Conservation (phyloP, 1,140 invertebrate genomes). For the Antheraea pernyi region DNA sequence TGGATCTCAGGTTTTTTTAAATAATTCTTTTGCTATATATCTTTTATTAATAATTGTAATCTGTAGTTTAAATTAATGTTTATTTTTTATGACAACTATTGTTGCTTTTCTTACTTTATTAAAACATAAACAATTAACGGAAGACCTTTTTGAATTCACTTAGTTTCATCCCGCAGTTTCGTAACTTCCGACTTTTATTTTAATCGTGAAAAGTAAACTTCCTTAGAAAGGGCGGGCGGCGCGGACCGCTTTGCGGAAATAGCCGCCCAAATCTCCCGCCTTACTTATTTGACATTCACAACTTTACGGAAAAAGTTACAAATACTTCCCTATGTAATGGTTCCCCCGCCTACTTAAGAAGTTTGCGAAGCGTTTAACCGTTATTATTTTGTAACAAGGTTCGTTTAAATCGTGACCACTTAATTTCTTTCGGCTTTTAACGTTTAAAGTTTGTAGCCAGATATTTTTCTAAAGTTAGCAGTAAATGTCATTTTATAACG, state of each 20-base stretch:
- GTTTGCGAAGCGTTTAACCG: constrained; percentile 42
- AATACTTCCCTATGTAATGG: constrained; percentile 61
- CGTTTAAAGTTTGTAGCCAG: not conserved
- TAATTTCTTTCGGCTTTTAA: constrained; percentile 13
- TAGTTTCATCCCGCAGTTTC: constrained; percentile 5
- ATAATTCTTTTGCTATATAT: too few species aligned
- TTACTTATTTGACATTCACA: constrained; percentile 70
- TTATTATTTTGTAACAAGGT: constrained; percentile 31
- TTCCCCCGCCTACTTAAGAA: constrained; percentile 46
- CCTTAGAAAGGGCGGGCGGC: constrained; percentile 57
- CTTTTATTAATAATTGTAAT: too few species aligned
- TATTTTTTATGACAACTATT: not conserved
- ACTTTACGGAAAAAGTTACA: constrained; percentile 65
- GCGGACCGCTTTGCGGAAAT: constrained; percentile 43
- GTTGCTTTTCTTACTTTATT: not conserved
- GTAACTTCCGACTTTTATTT: constrained; percentile 14
- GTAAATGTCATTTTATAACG: constrained; percentile 9
- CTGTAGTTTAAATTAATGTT: too few species aligned
- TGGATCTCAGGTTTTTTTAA: too few species aligned
- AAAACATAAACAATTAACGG: not conserved
- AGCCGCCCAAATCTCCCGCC: constrained; percentile 55
- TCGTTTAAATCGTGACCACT: not conserved
- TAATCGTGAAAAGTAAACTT: constrained; percentile 42
- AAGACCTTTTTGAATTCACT: not conserved
- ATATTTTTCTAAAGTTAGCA: too few species aligned